Conservation (phyloP, 2,113 vertebrate genomes). For the Trichechus manatus region DNA sequence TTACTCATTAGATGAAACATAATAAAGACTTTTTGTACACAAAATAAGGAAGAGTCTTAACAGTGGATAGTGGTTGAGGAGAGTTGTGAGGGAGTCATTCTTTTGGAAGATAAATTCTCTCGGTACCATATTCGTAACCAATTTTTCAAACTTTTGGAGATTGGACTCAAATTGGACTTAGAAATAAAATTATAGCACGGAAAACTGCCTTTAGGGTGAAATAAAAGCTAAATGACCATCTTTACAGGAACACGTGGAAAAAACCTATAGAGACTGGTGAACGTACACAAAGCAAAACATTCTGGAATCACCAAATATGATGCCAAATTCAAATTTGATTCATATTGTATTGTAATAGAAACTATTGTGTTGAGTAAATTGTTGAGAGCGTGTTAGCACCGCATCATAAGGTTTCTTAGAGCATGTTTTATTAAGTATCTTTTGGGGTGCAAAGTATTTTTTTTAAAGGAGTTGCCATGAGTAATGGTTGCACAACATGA, state of each 20-base stretch:
- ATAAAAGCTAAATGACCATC: neutral
- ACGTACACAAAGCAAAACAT: neutral
- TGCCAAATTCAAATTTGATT: neutral
- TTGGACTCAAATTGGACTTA: neutral
- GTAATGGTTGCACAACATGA: neutral
- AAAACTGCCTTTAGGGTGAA: neutral
- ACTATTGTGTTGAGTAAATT: neutral
- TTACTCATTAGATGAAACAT: neutral
- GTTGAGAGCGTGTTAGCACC: neutral
- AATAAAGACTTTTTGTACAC: neutral
- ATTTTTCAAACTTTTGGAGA: neutral
- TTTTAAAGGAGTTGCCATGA: neutral
- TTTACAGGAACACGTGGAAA: neutral
- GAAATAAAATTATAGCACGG: slow-evolving; percentile 15
- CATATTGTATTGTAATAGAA: neutral
- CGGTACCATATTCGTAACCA: neutral
- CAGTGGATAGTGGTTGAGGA: neutral
- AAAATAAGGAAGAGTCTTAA: neutral
- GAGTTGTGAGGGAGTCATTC: neutral
- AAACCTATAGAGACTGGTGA: neutral
- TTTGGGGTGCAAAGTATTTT: slow-evolving; percentile 13
- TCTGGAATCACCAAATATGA: neutral
- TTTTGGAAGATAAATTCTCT: neutral
- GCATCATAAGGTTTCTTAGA: neutral
- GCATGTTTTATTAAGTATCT: slow-evolving; percentile 7